Conservation (phyloP, 2,797 vertebrate species). For the Fringilla coelebs region DNA sequence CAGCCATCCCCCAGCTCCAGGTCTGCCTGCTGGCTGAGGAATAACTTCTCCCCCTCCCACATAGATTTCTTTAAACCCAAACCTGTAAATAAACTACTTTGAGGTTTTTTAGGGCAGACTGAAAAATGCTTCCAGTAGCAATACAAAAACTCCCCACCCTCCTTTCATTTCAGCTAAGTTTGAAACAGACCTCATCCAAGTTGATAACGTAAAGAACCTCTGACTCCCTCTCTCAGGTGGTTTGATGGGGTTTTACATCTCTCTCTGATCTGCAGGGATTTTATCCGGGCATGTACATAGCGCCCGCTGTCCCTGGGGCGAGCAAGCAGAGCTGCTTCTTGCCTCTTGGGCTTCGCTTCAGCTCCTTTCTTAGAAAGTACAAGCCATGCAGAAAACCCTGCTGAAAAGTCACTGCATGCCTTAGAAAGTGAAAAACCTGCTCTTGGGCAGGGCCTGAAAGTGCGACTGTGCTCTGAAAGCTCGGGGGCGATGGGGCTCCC, state of each 20-base stretch:
- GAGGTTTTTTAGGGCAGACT: not conserved
- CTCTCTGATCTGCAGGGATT: not conserved
- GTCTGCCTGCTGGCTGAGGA: not conserved
- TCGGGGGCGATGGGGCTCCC: accelerated
- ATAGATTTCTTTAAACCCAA: not conserved
- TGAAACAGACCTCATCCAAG: not conserved
- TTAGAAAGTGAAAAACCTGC: not conserved
- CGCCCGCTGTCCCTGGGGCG: accelerated
- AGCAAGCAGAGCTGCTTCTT: not conserved
- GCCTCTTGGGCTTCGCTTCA: not conserved
- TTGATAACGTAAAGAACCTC: not conserved
- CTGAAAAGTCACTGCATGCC: not conserved
- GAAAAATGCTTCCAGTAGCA: not conserved
- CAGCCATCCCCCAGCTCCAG: not conserved
- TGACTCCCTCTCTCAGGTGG: not conserved
- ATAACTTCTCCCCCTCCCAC: not conserved
- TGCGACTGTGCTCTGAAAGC: accelerated
- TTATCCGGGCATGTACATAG: accelerated
- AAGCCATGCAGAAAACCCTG: not conserved
- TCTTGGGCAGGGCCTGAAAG: not conserved
- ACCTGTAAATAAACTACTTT: not conserved
- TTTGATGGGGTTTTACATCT: not conserved
- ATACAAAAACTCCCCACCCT: not conserved
- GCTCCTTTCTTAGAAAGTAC: conserved; percentile 41
- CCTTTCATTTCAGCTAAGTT: not conserved